phyloP scores from a whole-genome alignment of 2,888 invertebrate genomes.

The Himalopsyche tibetana region DNA sequence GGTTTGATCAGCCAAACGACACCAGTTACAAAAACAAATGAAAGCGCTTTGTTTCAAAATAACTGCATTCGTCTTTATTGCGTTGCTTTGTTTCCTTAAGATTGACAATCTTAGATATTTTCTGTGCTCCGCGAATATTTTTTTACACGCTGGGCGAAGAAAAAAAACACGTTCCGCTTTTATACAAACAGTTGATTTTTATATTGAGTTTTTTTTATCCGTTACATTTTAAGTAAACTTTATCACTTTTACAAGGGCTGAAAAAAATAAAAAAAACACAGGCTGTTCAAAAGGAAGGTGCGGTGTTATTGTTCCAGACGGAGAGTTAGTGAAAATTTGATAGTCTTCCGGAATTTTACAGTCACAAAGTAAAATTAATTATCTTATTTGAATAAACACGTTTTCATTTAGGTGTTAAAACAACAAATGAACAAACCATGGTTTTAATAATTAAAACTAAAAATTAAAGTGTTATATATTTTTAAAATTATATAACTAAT shows the following conservation, averaged over 20 bases:
- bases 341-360: not conserved
- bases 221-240: constrained; percentile 34
- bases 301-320: constrained; percentile 1
- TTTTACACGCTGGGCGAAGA: constrained; percentile 10
- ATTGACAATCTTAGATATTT: constrained; percentile 34
- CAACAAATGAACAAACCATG: not conserved
- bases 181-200: constrained; percentile 34
- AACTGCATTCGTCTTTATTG: constrained; percentile 26
- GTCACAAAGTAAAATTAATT: not conserved
- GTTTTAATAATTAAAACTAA: no score
- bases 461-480: no score
- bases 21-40: constrained; percentile 31
- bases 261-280: constrained; percentile 20
- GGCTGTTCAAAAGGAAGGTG: constrained; percentile 1
- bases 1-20: constrained; percentile 26
- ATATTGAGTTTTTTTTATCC: constrained; percentile 34
- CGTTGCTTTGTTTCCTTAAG: constrained; percentile 26
- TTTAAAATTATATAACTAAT: no score
- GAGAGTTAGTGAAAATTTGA: not conserved
- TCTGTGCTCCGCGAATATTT: not conserved
- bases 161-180: constrained; percentile 19
- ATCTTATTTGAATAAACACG: not conserved
- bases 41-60: constrained; percentile 21
- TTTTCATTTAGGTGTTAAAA: not conserved
- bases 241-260: constrained; percentile 31